Evolutionary conservation across 2,888 invertebrate species (phyloP).

Genomic region (Trissolcus japonicus): DNA sequence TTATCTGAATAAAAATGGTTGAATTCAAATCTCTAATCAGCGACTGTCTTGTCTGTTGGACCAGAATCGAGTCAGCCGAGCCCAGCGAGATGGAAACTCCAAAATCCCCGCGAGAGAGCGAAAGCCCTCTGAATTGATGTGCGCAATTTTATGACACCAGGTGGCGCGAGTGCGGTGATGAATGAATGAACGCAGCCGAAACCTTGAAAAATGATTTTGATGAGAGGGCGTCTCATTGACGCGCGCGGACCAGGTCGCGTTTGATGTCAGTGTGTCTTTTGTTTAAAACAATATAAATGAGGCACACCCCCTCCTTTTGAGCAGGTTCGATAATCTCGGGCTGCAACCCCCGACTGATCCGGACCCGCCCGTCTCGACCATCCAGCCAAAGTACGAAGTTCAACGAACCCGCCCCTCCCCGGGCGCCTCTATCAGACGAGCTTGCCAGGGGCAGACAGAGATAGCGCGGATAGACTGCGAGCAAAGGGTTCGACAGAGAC

Average conservation of each 20-base stretch:
- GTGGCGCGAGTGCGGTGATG: conserved; percentile 10
- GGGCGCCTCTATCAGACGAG: conserved; percentile 62
- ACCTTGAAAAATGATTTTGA: conserved; percentile 44
- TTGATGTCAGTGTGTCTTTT: conserved; percentile 53
- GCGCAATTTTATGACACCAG: conserved; percentile 6
- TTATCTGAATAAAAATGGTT: too few relatives aligned
- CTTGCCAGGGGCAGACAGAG: conserved; percentile 53
- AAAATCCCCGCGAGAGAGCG: conserved; percentile 1
- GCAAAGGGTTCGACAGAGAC: conserved; percentile 44
- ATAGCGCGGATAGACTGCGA: conserved; percentile 51
- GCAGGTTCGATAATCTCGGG: conserved; percentile 42
- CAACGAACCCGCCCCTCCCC: conserved; percentile 63
- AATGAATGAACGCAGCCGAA: conserved; percentile 34
- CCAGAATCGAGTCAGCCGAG: too few relatives aligned
- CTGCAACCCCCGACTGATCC: conserved; percentile 61
- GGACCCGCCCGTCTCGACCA: conserved; percentile 58
- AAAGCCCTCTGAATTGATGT: conserved; percentile 1
- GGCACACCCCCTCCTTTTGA: background rate
- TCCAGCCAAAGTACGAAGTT: conserved; percentile 54
- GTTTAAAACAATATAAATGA: conserved; percentile 32
- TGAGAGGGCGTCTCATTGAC: conserved; percentile 30
- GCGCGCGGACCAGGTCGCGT: conserved; percentile 13
- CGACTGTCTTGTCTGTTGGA: too few relatives aligned
- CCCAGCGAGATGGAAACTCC: too few relatives aligned
- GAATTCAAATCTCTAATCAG: too few relatives aligned